phyloP scores from a whole-genome alignment of 2,113 vertebrate genomes.

The Phoxinus phoxinus region DNA sequence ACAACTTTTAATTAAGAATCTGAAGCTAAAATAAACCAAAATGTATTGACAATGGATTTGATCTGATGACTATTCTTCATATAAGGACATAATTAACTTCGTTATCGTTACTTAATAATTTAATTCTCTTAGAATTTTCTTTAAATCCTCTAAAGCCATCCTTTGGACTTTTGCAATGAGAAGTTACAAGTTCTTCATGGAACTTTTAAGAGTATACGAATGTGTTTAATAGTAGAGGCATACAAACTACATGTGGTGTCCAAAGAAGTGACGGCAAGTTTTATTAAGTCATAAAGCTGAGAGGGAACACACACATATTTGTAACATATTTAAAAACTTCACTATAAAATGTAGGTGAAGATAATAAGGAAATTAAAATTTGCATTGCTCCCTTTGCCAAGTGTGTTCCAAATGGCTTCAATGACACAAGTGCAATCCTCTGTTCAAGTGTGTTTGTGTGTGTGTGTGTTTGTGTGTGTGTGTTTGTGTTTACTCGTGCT shows the following conservation, averaged over 20 bases:
- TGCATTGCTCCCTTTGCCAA: neutral
- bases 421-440: too few relatives aligned
- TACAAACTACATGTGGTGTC: neutral
- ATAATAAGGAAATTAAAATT: neutral
- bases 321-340: neutral
- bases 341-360: neutral
- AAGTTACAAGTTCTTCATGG: too few relatives aligned
- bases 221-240: too few relatives aligned
- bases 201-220: too few relatives aligned
- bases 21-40: too few relatives aligned
- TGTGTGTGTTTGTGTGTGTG: neutral
- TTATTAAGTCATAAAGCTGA: neutral
- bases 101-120: neutral
- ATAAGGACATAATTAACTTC: neutral
- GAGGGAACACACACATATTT: neutral
- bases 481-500: too few relatives aligned
- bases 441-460: too few relatives aligned
- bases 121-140: neutral
- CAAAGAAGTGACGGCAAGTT: neutral
- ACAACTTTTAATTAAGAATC: too few relatives aligned
- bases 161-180: neutral
- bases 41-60: too few relatives aligned
- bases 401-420: neutral
- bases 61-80: neutral
- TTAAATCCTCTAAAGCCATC: neutral